Evolutionary conservation across 2,888 invertebrate species (phyloP).

Genomic region (Machimus rusticus): DNA sequence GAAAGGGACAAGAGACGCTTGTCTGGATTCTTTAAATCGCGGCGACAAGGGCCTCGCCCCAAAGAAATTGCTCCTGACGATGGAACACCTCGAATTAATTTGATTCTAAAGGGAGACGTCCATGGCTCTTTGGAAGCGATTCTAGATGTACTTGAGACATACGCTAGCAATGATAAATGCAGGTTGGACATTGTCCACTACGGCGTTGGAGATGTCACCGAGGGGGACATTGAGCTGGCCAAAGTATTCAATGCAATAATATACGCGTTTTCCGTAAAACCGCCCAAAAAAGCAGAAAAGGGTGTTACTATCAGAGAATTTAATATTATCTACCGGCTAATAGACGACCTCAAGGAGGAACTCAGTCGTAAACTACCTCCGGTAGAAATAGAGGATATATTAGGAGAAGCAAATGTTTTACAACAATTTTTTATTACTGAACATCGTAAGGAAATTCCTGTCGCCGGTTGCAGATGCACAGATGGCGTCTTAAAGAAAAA

Average conservation of each 20-base stretch:
- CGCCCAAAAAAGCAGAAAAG: slow-evolving; percentile 59
- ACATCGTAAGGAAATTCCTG: slow-evolving; percentile 79
- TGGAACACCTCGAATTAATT: slow-evolving; percentile 66
- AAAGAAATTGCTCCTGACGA: slow-evolving; percentile 67
- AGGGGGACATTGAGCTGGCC: slow-evolving; percentile 84
- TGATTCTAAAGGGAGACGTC: slow-evolving; percentile 86
- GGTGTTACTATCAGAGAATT: slow-evolving; percentile 72
- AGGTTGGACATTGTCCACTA: slow-evolving; percentile 85
- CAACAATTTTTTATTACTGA: slow-evolving; percentile 84
- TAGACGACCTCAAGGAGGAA: slow-evolving; percentile 86
- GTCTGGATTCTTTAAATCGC: slow-evolving; percentile 68
- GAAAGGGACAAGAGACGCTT: slow-evolving; percentile 68
- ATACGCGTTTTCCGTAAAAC: slow-evolving; percentile 86
- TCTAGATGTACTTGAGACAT: slow-evolving; percentile 87
- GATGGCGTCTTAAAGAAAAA: slow-evolving; percentile 78
- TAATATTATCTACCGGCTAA: slow-evolving; percentile 92
- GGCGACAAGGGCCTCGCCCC: slow-evolving; percentile 67
- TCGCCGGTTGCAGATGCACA: slow-evolving; percentile 88
- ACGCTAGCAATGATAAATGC: slow-evolving; percentile 76
- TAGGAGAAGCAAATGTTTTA: slow-evolving; percentile 86
- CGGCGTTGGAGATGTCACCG: slow-evolving; percentile 87
- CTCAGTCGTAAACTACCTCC: slow-evolving; percentile 77
- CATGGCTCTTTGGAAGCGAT: slow-evolving; percentile 97
- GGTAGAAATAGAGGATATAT: slow-evolving; percentile 75
- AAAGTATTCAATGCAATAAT: slow-evolving; percentile 78